These are phyloP conservation scores for Xiphorhynchus erythropygius DNA, from an alignment of 2,797 vertebrate genomes.

Conservation along the genomic window DNA sequence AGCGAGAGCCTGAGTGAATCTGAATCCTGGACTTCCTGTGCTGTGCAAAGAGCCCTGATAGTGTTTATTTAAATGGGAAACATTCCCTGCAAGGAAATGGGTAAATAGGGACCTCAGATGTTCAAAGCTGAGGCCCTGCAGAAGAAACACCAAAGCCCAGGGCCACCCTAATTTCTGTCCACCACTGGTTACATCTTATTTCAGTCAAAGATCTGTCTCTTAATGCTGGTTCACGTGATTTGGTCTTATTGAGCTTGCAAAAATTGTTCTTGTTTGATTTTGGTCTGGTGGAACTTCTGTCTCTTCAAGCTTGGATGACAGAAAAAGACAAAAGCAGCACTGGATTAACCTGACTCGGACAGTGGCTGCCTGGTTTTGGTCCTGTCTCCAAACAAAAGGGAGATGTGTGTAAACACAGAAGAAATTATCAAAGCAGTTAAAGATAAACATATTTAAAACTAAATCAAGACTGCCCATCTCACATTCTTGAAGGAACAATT, in stretches of 20 bases:
- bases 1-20: conserved; percentile 30
- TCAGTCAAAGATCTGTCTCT: background rate
- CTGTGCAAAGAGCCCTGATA: background rate
- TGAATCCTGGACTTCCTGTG: conserved; percentile 51
- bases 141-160: background rate
- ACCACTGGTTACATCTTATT: background rate
- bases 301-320: background rate
- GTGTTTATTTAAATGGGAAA: conserved; percentile 65
- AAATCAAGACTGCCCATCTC: background rate
- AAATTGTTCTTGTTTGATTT: background rate
- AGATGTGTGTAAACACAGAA: background rate
- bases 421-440: background rate
- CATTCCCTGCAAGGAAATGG: conserved; percentile 47
- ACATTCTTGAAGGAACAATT: background rate
- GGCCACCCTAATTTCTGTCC: background rate
- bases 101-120: conserved; percentile 31
- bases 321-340: background rate
- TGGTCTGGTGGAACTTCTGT: background rate
- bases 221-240: background rate
- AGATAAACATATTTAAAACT: background rate
- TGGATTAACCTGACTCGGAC: background rate
- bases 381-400: background rate
- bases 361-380: background rate
- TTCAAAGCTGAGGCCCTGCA: conserved; percentile 40
- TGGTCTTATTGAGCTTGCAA: background rate